These are phyloP conservation scores for Campoletis sonorensis DNA, from an alignment of 1,140 invertebrate genomes.

Conservation along the genomic window DNA sequence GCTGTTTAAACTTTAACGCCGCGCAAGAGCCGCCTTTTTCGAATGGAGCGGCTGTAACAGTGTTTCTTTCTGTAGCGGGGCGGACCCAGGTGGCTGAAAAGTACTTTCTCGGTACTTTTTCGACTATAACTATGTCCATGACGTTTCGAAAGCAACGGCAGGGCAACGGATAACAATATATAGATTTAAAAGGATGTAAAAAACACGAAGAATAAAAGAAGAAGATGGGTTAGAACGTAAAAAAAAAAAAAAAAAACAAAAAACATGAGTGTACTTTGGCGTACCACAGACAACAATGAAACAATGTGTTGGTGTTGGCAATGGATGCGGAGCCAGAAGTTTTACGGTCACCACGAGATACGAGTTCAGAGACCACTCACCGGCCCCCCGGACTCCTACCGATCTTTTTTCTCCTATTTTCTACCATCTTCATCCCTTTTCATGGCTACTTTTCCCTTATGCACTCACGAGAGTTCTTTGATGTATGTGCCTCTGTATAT, in stretches of 20 bases:
- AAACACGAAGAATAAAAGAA: neutral
- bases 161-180: neutral
- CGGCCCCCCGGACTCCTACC: slow-evolving; percentile 12
- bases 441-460: slow-evolving; percentile 15
- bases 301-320: slow-evolving; percentile 21
- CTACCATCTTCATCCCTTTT: slow-evolving; percentile 11
- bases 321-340: slow-evolving; percentile 17
- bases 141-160: neutral
- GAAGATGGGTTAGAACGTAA: neutral
- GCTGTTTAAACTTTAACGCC: slow-evolving; percentile 63
- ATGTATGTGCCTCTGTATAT: neutral
- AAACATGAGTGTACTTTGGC: slow-evolving; percentile 1
- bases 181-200: neutral
- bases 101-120: slow-evolving; percentile 20
- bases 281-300: slow-evolving; percentile 25
- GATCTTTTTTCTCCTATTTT: slow-evolving; percentile 21
- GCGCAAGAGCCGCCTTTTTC: slow-evolving; percentile 27
- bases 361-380: slow-evolving; percentile 39
- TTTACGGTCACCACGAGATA: slow-evolving; percentile 33
- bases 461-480: neutral
- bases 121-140: neutral
- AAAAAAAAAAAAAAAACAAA: no score
- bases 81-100: slow-evolving; percentile 27
- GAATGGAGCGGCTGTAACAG: slow-evolving; percentile 24
- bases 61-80: slow-evolving; percentile 25